Base-by-base conservation (phyloP, 2,888 invertebrate genomes). In the Folsomia manolachei region DNA sequence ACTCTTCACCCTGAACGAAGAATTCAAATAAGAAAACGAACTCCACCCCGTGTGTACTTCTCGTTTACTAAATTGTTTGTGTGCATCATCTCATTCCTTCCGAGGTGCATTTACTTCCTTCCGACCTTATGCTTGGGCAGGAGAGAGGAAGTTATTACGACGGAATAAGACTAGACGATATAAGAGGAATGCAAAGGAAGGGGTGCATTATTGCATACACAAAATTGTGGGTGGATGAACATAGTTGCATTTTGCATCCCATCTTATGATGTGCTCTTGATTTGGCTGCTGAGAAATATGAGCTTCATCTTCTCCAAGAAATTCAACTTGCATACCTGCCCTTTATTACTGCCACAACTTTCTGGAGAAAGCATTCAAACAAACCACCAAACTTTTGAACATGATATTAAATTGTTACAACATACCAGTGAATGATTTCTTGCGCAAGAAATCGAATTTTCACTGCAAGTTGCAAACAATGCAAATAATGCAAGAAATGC, bases 1-100 rank as follows among this genome's bases (percentile, higher is more conserved):
- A n/a, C 21, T 9, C 21, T 19, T 56, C 56, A 19, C 56, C 21
- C 21, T 7, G 56, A 56, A 56, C n/a, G n/a, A n/a, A n/a, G n/a
- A 56, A 14, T 56, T 56, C 56, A 56, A 56, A 56, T 56, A 56
- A 56, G 21, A 14, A 21, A 21, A 21, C 56, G 56, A 56, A 21
- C 39, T n/a, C 56, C 21, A 19, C 51, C 18, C 18, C 51, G 9
- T 51, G 51, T 51, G 51, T 51, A 51, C 56, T 56, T 56, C 21
- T 56, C 56, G 39, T 39, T 39, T 39, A 39, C 56, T n/a, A 56
- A 56, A 56, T 56, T 56, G 56, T 56, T 56, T 56, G 51, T 56
- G 56, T 7, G 56, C 56, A 56, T 56, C 56, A 7, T n/a, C 21
- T 14, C 19, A 4, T 21, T 56, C 21, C 11, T 7, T 56, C 56